Conservation (phyloP, 1,140 invertebrate genomes). For the Aradophagus sp. region DNA sequence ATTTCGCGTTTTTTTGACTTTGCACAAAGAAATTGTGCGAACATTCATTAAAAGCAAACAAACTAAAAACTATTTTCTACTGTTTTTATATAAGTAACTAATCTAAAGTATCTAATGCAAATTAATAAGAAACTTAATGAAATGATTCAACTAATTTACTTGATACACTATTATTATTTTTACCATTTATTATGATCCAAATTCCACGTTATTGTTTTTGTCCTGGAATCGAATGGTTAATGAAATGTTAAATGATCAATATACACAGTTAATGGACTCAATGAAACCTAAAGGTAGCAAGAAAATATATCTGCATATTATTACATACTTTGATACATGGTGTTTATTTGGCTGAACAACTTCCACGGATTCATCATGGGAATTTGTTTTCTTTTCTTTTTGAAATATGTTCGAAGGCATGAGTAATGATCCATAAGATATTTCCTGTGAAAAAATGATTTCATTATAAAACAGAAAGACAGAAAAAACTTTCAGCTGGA, state of each 20-base stretch:
- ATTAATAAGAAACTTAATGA: constrained; percentile 6
- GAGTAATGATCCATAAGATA: constrained; percentile 90
- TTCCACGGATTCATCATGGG: constrained; percentile 77
- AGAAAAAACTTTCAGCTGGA: too few relatives aligned
- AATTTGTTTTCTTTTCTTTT: constrained; percentile 72
- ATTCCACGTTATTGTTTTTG: constrained; percentile 88
- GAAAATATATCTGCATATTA: too few relatives aligned
- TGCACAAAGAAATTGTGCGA: too few relatives aligned
- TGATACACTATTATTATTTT: constrained; percentile 63
- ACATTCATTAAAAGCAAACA: too few relatives aligned
- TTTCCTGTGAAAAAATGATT: constrained; percentile 74
- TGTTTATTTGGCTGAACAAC: constrained; percentile 70
- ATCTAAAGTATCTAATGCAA: constrained; percentile 7
- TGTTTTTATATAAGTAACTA: too few relatives aligned
- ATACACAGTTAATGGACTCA: constrained; percentile 40
- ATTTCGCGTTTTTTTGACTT: neutral
- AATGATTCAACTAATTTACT: constrained; percentile 20
- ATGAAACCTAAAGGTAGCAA: constrained; percentile 32
- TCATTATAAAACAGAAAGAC: too few relatives aligned
- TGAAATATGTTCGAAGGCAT: constrained; percentile 81
- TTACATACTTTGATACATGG: constrained; percentile 80
- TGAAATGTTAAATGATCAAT: constrained; percentile 51
- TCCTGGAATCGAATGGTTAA: constrained; percentile 79
- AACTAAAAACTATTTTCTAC: too few relatives aligned
- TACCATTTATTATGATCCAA: constrained; percentile 86